phyloP scores from a whole-genome alignment of 2,888 invertebrate genomes.

The Orchesellides sinensis region DNA sequence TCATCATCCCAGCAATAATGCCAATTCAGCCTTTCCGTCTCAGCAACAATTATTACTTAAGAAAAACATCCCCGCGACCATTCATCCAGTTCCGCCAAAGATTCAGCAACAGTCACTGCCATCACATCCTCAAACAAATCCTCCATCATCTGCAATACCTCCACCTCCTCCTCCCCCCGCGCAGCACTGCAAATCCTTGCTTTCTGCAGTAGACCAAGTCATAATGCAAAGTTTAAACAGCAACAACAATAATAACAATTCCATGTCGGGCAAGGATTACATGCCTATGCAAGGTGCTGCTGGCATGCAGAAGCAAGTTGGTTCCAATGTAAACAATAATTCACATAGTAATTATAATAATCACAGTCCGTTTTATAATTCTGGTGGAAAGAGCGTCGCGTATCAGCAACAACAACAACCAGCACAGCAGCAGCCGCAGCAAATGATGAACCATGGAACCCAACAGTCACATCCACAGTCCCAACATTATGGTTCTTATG shows the following conservation, averaged over 20 bases:
- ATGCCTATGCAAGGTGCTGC: constrained; percentile 19
- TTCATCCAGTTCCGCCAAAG: constrained; percentile 46
- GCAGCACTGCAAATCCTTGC: constrained; percentile 52
- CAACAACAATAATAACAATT: constrained; percentile 56
- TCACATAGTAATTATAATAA: constrained; percentile 33
- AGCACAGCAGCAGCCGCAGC: constrained; percentile 8
- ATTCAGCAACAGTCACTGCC: constrained; percentile 47
- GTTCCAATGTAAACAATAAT: constrained; percentile 1
- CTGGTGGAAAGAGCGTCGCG: constrained; percentile 23
- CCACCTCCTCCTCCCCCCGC: constrained; percentile 64
- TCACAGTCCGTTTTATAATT: constrained; percentile 35
- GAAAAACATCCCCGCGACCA: constrained; percentile 56
- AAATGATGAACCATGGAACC: constrained; percentile 15
- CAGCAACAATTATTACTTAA: constrained; percentile 52
- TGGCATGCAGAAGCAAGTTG: constrained; percentile 1
- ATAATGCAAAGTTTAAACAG: constrained; percentile 69
- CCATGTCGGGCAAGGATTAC: constrained; percentile 36
- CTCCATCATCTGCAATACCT: constrained; percentile 55
- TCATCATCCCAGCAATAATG: constrained; percentile 41
- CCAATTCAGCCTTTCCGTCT: constrained; percentile 39
- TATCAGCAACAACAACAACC: constrained; percentile 55
- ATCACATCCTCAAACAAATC: constrained; percentile 34
- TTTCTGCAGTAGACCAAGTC: constrained; percentile 70
- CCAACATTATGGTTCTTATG: constrained; percentile 41
- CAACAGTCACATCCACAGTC: constrained; percentile 31